Evolutionary conservation across 2,113 vertebrate species (phyloP).

Genomic region (Microtus ochrogaster): DNA sequence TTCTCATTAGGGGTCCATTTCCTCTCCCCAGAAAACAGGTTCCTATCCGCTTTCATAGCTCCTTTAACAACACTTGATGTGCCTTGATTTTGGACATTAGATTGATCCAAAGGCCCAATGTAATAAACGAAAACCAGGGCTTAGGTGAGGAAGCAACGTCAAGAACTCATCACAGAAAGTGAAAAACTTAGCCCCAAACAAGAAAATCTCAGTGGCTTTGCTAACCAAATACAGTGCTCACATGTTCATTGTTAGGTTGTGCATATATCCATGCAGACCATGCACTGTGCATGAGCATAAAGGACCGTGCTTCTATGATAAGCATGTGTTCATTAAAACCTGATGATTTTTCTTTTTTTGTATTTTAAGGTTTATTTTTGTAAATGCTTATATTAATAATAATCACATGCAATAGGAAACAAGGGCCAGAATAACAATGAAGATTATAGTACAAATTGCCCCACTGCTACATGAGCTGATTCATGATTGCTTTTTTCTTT

Average conservation of each 20-base stretch:
- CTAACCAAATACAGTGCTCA: background rate
- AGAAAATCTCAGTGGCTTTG: constrained; percentile 1
- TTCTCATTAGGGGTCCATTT: background rate
- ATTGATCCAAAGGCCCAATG: background rate
- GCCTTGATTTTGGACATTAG: background rate
- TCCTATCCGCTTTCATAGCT: background rate
- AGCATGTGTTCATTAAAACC: background rate
- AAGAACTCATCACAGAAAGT: constrained; percentile 12
- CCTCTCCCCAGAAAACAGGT: background rate
- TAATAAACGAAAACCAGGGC: background rate
- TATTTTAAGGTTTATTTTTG: background rate
- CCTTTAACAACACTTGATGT: background rate
- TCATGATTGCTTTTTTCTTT: background rate
- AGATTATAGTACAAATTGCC: background rate
- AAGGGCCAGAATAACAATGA: background rate
- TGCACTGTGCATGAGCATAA: background rate
- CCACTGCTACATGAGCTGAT: background rate
- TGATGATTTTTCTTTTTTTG: background rate
- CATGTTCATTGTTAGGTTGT: background rate
- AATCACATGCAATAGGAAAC: background rate
- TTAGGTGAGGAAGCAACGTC: background rate
- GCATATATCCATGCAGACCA: background rate
- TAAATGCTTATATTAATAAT: background rate
- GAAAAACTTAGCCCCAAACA: constrained; percentile 13
- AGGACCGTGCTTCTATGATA: background rate